Conservation (phyloP, 2,888 invertebrate genomes). For the Volucella inanis region DNA sequence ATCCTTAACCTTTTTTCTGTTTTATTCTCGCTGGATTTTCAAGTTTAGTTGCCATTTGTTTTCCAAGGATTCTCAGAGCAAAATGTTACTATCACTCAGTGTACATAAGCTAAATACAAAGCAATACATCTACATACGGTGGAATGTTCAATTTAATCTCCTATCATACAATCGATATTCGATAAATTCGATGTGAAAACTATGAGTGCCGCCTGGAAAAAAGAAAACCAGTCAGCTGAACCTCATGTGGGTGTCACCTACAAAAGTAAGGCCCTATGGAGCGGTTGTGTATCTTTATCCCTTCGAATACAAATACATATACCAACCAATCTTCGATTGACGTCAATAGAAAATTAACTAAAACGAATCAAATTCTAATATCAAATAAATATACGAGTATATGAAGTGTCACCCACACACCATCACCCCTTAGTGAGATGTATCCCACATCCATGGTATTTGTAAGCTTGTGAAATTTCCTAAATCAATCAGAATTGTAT, state of each 20-base stretch:
- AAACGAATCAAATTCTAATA: conserved; percentile 68
- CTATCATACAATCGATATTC: conserved; percentile 30
- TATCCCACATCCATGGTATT: background rate
- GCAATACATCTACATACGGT: background rate
- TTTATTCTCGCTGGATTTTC: too few relatives aligned
- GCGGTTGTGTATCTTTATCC: conserved; percentile 11
- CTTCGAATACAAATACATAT: conserved; percentile 16
- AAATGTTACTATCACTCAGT: too few relatives aligned
- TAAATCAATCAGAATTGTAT: conserved; percentile 68
- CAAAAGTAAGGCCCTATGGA: conserved; percentile 21
- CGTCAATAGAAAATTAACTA: conserved; percentile 54
- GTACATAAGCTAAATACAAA: too few relatives aligned
- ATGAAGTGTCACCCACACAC: conserved; percentile 47
- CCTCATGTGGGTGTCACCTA: conserved; percentile 50
- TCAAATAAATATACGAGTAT: conserved; percentile 55
- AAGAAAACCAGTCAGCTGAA: background rate
- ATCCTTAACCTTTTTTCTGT: too few relatives aligned
- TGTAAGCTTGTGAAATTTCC: conserved; percentile 5
- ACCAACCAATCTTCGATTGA: conserved; percentile 73
- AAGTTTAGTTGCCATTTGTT: too few relatives aligned
- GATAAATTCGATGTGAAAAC: conserved; percentile 3
- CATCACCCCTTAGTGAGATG: conserved; percentile 3
- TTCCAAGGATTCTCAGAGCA: too few relatives aligned
- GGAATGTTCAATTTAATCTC: background rate
- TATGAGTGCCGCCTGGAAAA: background rate